Evolutionary conservation across 2,888 invertebrate species (phyloP), one percentile per base, ranked within the genome.

Genomic region (Leucophenga montana): DNA sequence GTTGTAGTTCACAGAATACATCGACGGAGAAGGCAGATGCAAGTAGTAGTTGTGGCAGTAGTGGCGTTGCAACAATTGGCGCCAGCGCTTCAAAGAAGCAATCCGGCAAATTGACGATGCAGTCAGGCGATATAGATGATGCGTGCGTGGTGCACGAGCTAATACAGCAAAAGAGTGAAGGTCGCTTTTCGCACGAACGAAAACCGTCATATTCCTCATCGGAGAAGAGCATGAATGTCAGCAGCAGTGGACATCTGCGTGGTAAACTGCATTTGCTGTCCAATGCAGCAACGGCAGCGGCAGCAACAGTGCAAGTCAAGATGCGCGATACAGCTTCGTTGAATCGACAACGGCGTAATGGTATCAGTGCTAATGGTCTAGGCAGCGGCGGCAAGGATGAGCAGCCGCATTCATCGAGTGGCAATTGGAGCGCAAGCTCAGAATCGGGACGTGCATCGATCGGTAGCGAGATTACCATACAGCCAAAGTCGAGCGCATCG

Each of bases 381-480:
- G 91, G 90, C 57, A 91, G 90, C 57, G 84, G 87, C 73, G 27
- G 39, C 39, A 88, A 87, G 72, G 94, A 93, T 87, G 95, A 96
- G 74, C 95, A 95, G 84, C 94, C 94, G 46, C 95, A 96, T 88
- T 96, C 96, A 1, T 96, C 96, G 14, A 95, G 95, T 82, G 97
- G 97, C 50, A 97, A 97, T 89, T 97, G 97, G 97, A 96, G 96
- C 77, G 97, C 95, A 1, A 97, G 96, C 85, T 96, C 96, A 0
- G 95, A 95, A 87, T 95, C 95, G 67, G 95, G 95, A 20, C 90
- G 95, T 73, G 94, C 95, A 5, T 95, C 95, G 68, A 94, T 95
- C 72, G 95, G 94, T 73, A 95, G 95, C 64, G 95, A 95, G 90
- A 94, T 94, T 62, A 92, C 93, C 14, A 91, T 92, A 69, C 91